Evolutionary conservation across 2,797 vertebrate genomes (phyloP).

Genomic region (Bryconaethiops microstoma): DNA sequence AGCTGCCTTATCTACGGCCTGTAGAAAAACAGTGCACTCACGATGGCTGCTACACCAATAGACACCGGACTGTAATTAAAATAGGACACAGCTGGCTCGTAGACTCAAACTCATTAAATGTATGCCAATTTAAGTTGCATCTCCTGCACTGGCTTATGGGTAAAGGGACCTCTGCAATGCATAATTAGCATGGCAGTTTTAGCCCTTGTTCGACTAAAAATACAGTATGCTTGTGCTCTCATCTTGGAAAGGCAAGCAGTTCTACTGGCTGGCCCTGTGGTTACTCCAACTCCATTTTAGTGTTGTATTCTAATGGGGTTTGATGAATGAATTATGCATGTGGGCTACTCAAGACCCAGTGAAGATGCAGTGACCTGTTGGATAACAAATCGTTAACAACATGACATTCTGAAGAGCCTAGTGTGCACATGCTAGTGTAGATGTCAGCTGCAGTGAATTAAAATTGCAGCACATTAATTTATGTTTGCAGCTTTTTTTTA

Average conservation of each 20-base stretch:
- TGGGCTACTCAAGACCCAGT: slow-evolving; percentile 2
- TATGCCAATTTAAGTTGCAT: not conserved
- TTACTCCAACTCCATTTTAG: not conserved
- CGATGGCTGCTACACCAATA: not conserved
- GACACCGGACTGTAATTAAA: slow-evolving; percentile 21
- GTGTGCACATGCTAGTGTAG: not conserved
- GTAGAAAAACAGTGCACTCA: slow-evolving; percentile 50
- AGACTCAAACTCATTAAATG: not conserved
- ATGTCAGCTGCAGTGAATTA: not conserved
- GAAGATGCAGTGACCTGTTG: slow-evolving; percentile 1
- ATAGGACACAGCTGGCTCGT: not conserved
- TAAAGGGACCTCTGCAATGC: not conserved
- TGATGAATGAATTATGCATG: slow-evolving; percentile 21
- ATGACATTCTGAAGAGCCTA: not conserved
- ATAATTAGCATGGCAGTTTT: not conserved
- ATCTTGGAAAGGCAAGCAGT: slow-evolving; percentile 1
- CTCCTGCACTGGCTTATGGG: slow-evolving; percentile 2
- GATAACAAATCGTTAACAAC: slow-evolving; percentile 11
- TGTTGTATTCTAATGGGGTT: slow-evolving; percentile 8
- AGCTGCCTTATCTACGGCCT: slow-evolving; percentile 71
- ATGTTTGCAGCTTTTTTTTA: not conserved
- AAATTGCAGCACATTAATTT: not conserved
- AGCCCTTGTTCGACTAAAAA: not conserved
- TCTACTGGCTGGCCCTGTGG: not conserved
- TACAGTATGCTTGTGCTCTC: not conserved